Evolutionary conservation across 2,888 invertebrate species (phyloP), one percentile per base, ranked within the genome.

Genomic region (Scelioninae gen. 2): DNA sequence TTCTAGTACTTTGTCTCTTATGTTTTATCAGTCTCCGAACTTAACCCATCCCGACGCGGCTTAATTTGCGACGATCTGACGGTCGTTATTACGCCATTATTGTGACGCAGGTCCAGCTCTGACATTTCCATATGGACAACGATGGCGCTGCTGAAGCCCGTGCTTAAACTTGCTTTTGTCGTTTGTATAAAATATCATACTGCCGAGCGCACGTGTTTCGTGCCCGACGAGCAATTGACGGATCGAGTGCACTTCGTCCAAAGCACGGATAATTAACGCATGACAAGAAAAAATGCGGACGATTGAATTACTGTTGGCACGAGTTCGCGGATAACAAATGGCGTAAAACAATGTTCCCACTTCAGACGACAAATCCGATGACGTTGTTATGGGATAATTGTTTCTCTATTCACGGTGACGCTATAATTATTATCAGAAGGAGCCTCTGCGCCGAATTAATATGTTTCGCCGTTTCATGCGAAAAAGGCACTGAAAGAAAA

Each of bases 251-350:
- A 22, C 70, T 70, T 11, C 18, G 43, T 57, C 57, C n/a, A 39
- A 39, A 46, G 45, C 64, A 19, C 28, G 45, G 57, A 58, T 71
- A 58, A 71, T 71, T 71, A 52, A 57, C 64, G 64, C 45, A 58
- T 64, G 64, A 57, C 63, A 37, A 46, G 57, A 57, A 71, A 69
- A 70, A 64, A 50, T 31, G 15, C 46, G 19, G 45, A 53, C 50
- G 70, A 43, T 64, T 57, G 70, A 57, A 64, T 70, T 64, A 71
- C 71, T 41, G 63, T 70, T 46, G 46, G 53, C 25, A 6, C 50
- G 41, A 19, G 13, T 22, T 63, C 41, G 67, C 58, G 48, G 45
- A 70, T 70, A 57, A 63, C 63, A 63, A 57, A 57, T 50, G 31
- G 28, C 57, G 10, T 41, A 57, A 63, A 70, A 70, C 57, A 60